Base-by-base conservation (phyloP, 2,797 vertebrate genomes). In the Emys orbicularis region DNA sequence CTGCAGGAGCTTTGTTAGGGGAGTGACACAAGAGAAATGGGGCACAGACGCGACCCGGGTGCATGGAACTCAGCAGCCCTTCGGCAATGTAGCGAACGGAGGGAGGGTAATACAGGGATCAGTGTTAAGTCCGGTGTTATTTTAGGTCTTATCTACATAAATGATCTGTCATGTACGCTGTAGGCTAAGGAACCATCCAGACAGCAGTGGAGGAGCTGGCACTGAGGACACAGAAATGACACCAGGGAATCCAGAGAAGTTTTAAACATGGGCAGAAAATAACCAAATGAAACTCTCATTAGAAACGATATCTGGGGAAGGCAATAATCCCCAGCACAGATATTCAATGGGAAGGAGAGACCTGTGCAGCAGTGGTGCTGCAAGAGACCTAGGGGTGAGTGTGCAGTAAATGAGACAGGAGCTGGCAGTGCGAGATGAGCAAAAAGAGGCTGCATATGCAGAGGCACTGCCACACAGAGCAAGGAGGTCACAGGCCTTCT, bases 151-250 rank as follows among this genome's bases (percentile, higher is more conserved):
- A 44, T 8, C 12, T 68, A 16, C 44, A 50, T 5, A 86, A 84
- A 82, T 7, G 4, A 13, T 1, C 0, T 13, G 27, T 83, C 50
- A 21, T 57, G 4, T n/a, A 13, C 15, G 53, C 0, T 37, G 65
- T 19, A 68, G n/a, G 0, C 8, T 50, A 3, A 2, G 34, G 0
- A 59, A 91, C 84, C 31, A 49, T 0, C 1, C 47, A 61, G 8
- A 31, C 23, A 72, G 50, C 19, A 5, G 41, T 52, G 15, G 29
- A 72, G 81, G 54, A 72, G 12, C 34, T 16, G 13, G 4, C 5
- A 3, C 3, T 61, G 87, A 3, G 10, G 19, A 12, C 5, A 61
- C 65, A 84, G n/a, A 49, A 92, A 83, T 80, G 77, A 77, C 2
- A 7, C 4, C 72, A 79, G 7, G 6, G 50, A 86, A 52, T 37